A percentile compares a stretch with the other conserved stretches of the same genome.
phyloP scores from a whole-genome alignment of 2,797 vertebrate species.

The Coreius guichenoti region DNA sequence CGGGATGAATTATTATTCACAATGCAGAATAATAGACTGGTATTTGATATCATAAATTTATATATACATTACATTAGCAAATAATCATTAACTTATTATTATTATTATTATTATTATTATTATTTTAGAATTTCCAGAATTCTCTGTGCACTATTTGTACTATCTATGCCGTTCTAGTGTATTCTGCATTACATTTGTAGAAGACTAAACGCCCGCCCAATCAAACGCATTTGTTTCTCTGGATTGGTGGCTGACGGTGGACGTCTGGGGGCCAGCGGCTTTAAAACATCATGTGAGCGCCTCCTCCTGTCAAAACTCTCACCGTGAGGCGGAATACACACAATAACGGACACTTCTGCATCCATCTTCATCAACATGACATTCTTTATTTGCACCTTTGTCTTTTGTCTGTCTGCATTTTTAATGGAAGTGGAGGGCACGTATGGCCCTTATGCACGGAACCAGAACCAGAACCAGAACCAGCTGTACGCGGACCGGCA shows the following conservation, averaged over 20 bases:
- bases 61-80: not conserved
- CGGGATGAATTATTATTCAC: slow-evolving; percentile 22
- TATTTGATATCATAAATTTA: not conserved
- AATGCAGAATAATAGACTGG: not conserved
- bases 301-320: slow-evolving; percentile 16
- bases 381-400: slow-evolving; percentile 52
- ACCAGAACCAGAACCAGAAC: slow-evolving; percentile 60
- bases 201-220: slow-evolving; percentile 34
- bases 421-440: slow-evolving; percentile 63
- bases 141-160: not conserved
- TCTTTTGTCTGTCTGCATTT: slow-evolving; percentile 62
- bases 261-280: slow-evolving; percentile 9
- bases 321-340: slow-evolving; percentile 18
- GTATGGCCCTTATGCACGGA: slow-evolving; percentile 61
- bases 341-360: not conserved
- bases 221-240: not conserved
- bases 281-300: slow-evolving; percentile 31
- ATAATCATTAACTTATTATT: too few species aligned
- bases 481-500: slow-evolving; percentile 46
- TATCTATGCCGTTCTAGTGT: not conserved
- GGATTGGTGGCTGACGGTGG: slow-evolving; percentile 47
- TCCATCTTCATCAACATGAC: slow-evolving; percentile 64
- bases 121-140: not conserved
- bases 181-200: not conserved
- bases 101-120: not conserved